Base-by-base conservation (phyloP, 1,140 invertebrate species). In the Meloidogyne floridensis region DNA sequence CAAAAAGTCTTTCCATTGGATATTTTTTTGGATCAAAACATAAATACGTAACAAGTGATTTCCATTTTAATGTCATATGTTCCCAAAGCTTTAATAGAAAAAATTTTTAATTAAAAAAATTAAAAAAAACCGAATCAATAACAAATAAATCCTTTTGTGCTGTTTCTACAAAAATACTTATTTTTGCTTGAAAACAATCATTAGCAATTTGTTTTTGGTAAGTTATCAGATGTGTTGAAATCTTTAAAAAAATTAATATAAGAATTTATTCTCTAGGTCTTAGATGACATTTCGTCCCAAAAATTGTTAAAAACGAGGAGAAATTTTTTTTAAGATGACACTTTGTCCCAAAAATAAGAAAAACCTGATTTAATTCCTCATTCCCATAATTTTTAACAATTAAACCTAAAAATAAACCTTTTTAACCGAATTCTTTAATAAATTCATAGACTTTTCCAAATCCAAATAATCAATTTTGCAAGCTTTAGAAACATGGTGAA, bases 21-120 rank as follows among this genome's bases (percentile, higher is more conserved):
- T 85, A 85, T n/a, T 86, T 86, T 69, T 85, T 85, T 54, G 82
- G 72, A 43, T 85, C 84, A 74, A 84, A 85, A 15, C 75, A 85
- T 51, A 85, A 53, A 76, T 84, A 85, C 2, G n/a, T 56, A 18
- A 87, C 71, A 4, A 85, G 20, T 7, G 72, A 43, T 54, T 18
- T 72, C 75, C 80, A 87, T 70, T 84, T 85, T n/a, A 42, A 20
- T 59, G 86, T 83, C 84, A 85, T 81, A 43, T 79, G 83, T 53
- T 82, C 56, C 81, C 78, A 82, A 5, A 82, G 32, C 80, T 81
- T 51, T 75, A 81, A 80, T 6, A 42, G 15, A 65, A 78, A 78
- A 20, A 8, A 79, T 20, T 1, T 3, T 82, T 15, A 82, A 9
- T 42, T 51, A 2, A 54, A 11, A 11, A 11, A 54, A 82, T 10